Base-by-base conservation (phyloP, 1,140 invertebrate genomes). In the Chrysoperla carnea region DNA sequence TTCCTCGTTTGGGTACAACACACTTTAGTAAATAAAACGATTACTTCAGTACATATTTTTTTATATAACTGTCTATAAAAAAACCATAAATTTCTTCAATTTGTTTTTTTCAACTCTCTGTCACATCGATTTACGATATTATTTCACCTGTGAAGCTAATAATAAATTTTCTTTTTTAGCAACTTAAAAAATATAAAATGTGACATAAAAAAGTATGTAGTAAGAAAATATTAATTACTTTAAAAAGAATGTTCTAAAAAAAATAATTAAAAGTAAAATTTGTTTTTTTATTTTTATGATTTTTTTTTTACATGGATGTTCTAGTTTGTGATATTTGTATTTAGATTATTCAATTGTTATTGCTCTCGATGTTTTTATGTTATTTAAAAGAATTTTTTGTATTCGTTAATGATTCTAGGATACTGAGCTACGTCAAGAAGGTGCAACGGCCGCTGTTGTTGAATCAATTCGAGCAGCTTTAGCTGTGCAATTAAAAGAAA, bases 391-490 rank as follows among this genome's bases (percentile, higher is more conserved):
- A 41, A 65, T 83, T 44, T 23, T 23, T 23, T 23, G 17, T 23
- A 23, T 23, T 23, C 17, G 17, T 23, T 23, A 23, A 41, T 37
- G 29, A 40, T 52, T 55, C 8, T 48, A 57, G 54, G 52, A 52
- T 29, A 59, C 60, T 39, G 58, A 89, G 53, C 58, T 83, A 39
- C 64, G 81, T 41, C 86, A 91, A 61, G 85, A 88, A 63, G 84
- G 85, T 37, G 87, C 85, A 42, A 89, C 87, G 37, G 80, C 81
- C 15, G 79, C 76, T 17, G 78, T 88, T 44, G 74, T 90, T 1
- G 86, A 87, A 56, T 78, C 81, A 0, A 82, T 93, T 35, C 62
- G 90, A 47, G 79, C 84, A 12, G 88, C 87, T 1, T 64, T 94
- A 11, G 86, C 81, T 6, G 76, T 92, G 62, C 84, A 91, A 55